Evolutionary conservation across 2,113 vertebrate genomes (phyloP), one percentile per base, ranked within the genome.

Genomic region (Myodes glareolus): DNA sequence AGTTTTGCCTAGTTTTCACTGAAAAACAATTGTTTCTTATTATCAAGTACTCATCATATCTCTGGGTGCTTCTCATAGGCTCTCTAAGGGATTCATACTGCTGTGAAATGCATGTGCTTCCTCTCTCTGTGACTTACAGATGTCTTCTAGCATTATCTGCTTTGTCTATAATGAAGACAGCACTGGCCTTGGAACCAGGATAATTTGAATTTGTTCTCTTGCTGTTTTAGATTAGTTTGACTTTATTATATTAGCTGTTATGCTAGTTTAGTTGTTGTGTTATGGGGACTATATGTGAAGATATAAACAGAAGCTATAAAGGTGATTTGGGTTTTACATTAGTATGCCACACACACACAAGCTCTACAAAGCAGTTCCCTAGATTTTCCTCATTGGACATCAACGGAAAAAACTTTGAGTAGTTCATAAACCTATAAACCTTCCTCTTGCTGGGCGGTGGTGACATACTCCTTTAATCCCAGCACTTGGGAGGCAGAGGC

Each of bases 131-230:
- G 70, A 84, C 14, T 50, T 70, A 81, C 6, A 45, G 27, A 77
- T 42, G 21, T 33, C 52, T 7, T 81, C 84, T 33, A 65, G 9
- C 23, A 16, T 55, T 73, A 63, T 82, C 7, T 84, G 23, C 7
- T 9, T 29, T 14, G 14, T 92, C 88, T 47, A 65, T 88, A 65
- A 75, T 47, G 14, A n/a, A 91, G 78, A 12, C 11, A 4, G 2
- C 23, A 6, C 7, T 68, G 52, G 7, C 50, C 10, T 58, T 61
- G 36, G 7, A 52, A 3, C 50, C 23, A 87, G 45, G 55, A 94
- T 47, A 36, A 33, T 76, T 76, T 94, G 39, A 36, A 73, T 91
- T 95, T 94, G 36, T 3, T 95, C 76, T 89, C 42, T 85, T 63
- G 27, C 10, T 90, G 16, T 92, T 47, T 73, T 61, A 7, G 77